These are phyloP conservation scores for Tyrannus savana DNA, from an alignment of 2,113 vertebrate genomes.

Conservation along the genomic window DNA sequence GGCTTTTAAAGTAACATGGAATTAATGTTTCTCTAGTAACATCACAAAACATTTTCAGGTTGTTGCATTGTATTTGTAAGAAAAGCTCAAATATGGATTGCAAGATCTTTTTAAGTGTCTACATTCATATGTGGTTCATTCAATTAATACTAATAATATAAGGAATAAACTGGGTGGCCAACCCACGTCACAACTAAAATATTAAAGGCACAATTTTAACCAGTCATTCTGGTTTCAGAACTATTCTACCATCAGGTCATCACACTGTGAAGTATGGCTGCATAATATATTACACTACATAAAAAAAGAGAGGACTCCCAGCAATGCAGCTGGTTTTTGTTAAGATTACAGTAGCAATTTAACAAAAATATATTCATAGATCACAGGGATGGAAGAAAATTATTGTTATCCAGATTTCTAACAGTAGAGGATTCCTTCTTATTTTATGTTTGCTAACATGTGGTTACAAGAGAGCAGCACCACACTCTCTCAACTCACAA, in stretches of 20 bases:
- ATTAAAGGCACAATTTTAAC: neutral
- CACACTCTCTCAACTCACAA: neutral
- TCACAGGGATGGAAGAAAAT: neutral
- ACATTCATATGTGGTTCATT: neutral
- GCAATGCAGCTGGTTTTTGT: neutral
- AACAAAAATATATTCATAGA: neutral
- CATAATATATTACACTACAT: neutral
- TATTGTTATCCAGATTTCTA: neutral
- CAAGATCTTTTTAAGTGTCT: neutral
- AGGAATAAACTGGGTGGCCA: neutral
- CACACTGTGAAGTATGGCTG: neutral
- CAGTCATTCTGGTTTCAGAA: neutral
- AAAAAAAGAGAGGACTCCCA: neutral
- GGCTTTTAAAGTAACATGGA: neutral
- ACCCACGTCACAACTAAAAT: neutral
- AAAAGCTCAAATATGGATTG: neutral
- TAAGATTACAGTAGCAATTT: neutral
- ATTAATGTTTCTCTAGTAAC: neutral
- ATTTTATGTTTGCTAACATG: neutral
- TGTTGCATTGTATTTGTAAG: neutral
- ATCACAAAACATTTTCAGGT: neutral
- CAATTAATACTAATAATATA: neutral
- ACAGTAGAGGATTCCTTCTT: neutral
- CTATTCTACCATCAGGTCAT: neutral
- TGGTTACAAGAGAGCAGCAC: neutral